These are phyloP conservation scores for Bombus affinis DNA, from an alignment of 1,140 invertebrate species.

Conservation along the genomic window DNA sequence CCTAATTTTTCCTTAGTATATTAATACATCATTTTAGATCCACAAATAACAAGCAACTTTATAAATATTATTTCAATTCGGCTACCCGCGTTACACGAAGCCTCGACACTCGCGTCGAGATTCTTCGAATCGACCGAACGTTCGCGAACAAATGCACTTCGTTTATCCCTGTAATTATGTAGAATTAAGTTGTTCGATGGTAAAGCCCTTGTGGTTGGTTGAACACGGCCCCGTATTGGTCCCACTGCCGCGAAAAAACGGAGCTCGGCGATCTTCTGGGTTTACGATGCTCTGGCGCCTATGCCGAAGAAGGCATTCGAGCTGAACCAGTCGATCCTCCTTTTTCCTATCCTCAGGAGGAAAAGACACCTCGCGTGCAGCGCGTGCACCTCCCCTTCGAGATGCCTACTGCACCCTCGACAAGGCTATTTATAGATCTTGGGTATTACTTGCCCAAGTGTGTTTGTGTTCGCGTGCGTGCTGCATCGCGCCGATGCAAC, in stretches of 20 bases:
- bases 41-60: not conserved
- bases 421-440: slow-evolving; percentile 77
- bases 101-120: not conserved
- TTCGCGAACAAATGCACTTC: not conserved
- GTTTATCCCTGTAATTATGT: slow-evolving; percentile 24
- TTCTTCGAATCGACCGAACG: slow-evolving; percentile 2
- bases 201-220: not conserved
- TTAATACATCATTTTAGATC: not conserved
- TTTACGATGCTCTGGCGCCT: slow-evolving; percentile 53
- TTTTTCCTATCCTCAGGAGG: slow-evolving; percentile 49
- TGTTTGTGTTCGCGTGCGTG: slow-evolving; percentile 39
- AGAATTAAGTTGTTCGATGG: slow-evolving; percentile 35
- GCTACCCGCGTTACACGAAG: not conserved
- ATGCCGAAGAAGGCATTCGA: slow-evolving; percentile 70
- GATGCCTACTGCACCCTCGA: slow-evolving; percentile 51
- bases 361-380: slow-evolving; percentile 71
- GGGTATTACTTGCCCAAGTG: slow-evolving; percentile 74
- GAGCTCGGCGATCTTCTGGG: not conserved
- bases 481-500: slow-evolving; percentile 31
- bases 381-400: slow-evolving; percentile 55
- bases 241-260: not conserved
- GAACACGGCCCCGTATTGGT: not conserved
- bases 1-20: too few relatives aligned
- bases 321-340: slow-evolving; percentile 64
- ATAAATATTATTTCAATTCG: not conserved